Evolutionary conservation across 2,113 vertebrate genomes (phyloP).

Genomic region (Telmatochromis brichardi): DNA sequence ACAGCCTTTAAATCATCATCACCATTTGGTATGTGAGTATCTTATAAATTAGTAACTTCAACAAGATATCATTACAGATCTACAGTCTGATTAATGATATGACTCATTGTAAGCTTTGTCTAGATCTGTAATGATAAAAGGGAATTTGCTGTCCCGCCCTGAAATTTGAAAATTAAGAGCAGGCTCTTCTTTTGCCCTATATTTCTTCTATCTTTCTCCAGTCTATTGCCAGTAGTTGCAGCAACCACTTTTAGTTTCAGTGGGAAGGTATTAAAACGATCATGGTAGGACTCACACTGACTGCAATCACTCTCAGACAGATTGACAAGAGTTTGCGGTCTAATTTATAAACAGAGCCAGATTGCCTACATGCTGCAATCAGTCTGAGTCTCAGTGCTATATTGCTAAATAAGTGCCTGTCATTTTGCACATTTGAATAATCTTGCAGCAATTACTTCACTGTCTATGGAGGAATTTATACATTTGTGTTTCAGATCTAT

Average conservation of each 20-base stretch:
- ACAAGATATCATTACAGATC: not conserved
- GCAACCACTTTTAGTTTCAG: not conserved
- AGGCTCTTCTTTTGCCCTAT: not conserved
- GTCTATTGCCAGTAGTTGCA: not conserved
- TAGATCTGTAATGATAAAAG: not conserved
- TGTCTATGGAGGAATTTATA: not conserved
- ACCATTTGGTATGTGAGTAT: not conserved
- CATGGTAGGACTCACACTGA: not conserved
- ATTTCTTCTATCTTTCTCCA: not conserved
- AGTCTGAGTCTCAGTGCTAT: not conserved
- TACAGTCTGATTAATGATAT: not conserved
- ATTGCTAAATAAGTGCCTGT: not conserved
- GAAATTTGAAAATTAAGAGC: not conserved
- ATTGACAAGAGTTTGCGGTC: not conserved
- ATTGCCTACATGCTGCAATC: not conserved
- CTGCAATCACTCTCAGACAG: not conserved
- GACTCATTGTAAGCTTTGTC: not conserved
- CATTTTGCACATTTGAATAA: not conserved
- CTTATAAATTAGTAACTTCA: not conserved
- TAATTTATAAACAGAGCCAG: not conserved
- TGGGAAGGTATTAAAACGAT: not conserved
- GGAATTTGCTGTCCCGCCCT: not conserved
- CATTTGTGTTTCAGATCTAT: not conserved
- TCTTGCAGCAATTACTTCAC: not conserved
- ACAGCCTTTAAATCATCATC: not conserved